phyloP scores from a whole-genome alignment of 2,113 vertebrate genomes.

The Rhabdomys dilectus region DNA sequence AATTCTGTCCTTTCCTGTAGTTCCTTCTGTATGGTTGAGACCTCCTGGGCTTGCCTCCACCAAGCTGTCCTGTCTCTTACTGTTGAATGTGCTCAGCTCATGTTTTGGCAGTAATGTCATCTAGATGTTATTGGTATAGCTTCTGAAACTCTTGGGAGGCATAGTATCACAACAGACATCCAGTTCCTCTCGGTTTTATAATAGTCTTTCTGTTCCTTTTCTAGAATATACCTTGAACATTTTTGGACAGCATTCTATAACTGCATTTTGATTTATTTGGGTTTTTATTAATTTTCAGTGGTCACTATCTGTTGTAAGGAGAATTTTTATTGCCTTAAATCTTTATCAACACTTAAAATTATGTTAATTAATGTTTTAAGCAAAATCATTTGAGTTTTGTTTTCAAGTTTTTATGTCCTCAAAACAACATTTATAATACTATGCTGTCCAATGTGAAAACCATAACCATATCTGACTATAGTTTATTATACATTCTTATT shows the following conservation, averaged over 20 bases:
- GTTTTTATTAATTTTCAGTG: background rate
- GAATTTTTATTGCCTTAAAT: background rate
- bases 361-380: background rate
- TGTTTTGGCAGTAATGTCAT: background rate
- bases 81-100: background rate
- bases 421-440: background rate
- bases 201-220: background rate
- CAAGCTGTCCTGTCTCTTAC: background rate
- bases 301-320: background rate
- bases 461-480: background rate
- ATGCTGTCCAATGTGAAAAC: background rate
- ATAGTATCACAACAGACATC: background rate
- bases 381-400: background rate
- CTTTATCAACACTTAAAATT: background rate
- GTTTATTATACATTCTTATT: background rate
- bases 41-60: background rate
- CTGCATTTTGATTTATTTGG: background rate
- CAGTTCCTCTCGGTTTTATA: background rate
- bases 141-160: background rate
- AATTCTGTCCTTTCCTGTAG: background rate
- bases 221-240: background rate
- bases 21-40: background rate
- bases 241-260: background rate
- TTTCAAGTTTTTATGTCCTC: background rate
- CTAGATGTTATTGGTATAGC: rapidly evolving